Evolutionary conservation across 2,888 invertebrate species (phyloP).

Genomic region (Mactromeris polynyma): DNA sequence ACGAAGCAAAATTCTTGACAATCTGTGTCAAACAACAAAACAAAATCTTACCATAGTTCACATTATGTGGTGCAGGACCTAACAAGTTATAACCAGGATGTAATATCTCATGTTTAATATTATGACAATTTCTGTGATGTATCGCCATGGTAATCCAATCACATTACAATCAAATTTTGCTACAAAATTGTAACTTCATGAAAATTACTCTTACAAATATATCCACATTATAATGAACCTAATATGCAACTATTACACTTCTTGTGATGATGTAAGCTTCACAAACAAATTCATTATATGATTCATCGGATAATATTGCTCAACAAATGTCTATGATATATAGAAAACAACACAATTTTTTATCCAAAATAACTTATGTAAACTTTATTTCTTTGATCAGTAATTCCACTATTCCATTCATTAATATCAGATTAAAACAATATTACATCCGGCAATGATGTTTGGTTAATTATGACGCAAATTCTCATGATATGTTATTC

Average conservation of each 20-base stretch:
- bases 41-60: constrained; percentile 34
- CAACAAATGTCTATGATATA: no score
- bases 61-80: constrained; percentile 22
- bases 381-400: no score
- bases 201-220: not conserved
- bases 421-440: no score
- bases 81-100: constrained; percentile 21
- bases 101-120: constrained; percentile 22
- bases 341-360: no score
- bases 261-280: not conserved
- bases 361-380: no score
- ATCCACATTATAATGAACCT: not conserved
- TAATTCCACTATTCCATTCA: no score
- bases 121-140: constrained; percentile 11
- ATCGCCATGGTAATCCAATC: not conserved
- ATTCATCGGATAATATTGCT: no score
- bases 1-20: not conserved
- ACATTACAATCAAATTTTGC: not conserved
- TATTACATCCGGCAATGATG: no score
- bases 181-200: not conserved
- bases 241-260: not conserved
- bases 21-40: not conserved
- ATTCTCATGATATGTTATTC: not conserved
- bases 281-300: not conserved
- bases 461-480: not conserved